Evolutionary conservation across 2,888 invertebrate genomes (phyloP).

Genomic region (Calliopum simillimum): DNA sequence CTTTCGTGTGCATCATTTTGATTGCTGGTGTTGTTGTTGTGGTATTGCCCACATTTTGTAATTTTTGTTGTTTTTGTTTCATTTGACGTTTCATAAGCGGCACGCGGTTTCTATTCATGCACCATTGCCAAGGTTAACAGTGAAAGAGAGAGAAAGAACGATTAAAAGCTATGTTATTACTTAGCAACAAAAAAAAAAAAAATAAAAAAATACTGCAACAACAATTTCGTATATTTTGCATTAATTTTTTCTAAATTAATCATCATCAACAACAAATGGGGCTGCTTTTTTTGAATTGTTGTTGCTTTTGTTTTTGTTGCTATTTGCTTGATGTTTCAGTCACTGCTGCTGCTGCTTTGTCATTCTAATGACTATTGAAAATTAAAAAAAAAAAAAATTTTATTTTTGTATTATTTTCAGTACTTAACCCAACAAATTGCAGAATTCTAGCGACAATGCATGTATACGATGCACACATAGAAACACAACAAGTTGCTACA

Average conservation of each 20-base stretch:
- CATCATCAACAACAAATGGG: background rate
- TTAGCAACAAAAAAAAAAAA: too few species aligned
- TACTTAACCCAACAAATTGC: too few species aligned
- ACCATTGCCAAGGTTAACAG: slow-evolving; percentile 26
- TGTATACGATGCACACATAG: too few species aligned
- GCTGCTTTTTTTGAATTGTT: background rate
- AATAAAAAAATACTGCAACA: slow-evolving; percentile 17
- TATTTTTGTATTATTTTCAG: too few species aligned
- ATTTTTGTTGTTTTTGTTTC: slow-evolving; percentile 13
- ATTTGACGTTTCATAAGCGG: slow-evolving; percentile 6
- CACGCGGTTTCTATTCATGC: slow-evolving; percentile 15
- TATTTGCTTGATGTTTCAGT: too few species aligned
- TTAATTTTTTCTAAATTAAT: slow-evolving; percentile 25
- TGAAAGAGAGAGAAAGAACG: background rate
- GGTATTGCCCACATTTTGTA: slow-evolving; percentile 27
- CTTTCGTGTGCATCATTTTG: slow-evolving; percentile 13
- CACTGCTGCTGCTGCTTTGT: too few species aligned
- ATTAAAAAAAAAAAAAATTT: too few species aligned
- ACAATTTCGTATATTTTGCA: slow-evolving; percentile 11
- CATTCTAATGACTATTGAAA: too few species aligned
- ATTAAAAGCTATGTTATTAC: too few species aligned
- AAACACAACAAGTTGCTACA: too few species aligned
- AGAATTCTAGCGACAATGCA: too few species aligned
- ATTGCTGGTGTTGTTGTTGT: slow-evolving; percentile 16
- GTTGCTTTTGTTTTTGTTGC: background rate